A percentile compares a stretch with the other conserved stretches of the same genome.
These are phyloP conservation scores for Vidua macroura DNA, from an alignment of 2,113 vertebrate genomes.

Conservation along the genomic window DNA sequence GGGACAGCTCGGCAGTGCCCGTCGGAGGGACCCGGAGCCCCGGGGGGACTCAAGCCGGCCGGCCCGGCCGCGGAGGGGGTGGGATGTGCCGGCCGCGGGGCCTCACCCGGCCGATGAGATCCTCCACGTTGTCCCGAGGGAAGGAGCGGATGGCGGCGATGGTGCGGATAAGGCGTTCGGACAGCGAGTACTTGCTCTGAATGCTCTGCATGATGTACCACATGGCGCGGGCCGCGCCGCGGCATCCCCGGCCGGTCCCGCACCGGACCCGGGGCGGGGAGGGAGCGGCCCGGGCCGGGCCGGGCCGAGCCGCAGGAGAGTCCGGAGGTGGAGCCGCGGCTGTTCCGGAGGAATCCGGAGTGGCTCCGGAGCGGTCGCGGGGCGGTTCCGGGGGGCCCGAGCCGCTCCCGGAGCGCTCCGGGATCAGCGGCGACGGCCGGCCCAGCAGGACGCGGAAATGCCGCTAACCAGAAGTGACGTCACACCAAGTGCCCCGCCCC, in stretches of 20 bases:
- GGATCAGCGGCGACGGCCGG: fast-evolving
- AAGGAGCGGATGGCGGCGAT: constrained; percentile 96
- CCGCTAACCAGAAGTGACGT: background rate
- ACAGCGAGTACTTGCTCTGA: constrained; percentile 95
- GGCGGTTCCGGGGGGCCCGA: too few species aligned
- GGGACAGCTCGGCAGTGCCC: background rate
- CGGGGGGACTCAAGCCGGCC: too few species aligned
- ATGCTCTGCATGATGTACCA: constrained; percentile 96
- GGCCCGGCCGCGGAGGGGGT: background rate
- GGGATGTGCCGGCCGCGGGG: too few species aligned
- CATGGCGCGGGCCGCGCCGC: constrained; percentile 67
- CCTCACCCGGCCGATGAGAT: constrained; percentile 89
- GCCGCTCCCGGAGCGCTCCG: background rate
- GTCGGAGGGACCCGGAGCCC: background rate
- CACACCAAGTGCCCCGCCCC: background rate
- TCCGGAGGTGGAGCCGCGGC: background rate
- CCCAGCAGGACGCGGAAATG: background rate
- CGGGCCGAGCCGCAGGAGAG: background rate
- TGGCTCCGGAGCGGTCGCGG: too few species aligned
- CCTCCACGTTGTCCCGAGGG: constrained; percentile 94
- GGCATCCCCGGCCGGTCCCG: constrained; percentile 57
- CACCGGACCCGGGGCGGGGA: background rate
- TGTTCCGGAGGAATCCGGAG: background rate
- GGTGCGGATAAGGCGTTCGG: constrained; percentile 92
- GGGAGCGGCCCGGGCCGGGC: background rate